Evolutionary conservation across 1,140 invertebrate species (phyloP).

Genomic region (Trissolcus basalis): DNA sequence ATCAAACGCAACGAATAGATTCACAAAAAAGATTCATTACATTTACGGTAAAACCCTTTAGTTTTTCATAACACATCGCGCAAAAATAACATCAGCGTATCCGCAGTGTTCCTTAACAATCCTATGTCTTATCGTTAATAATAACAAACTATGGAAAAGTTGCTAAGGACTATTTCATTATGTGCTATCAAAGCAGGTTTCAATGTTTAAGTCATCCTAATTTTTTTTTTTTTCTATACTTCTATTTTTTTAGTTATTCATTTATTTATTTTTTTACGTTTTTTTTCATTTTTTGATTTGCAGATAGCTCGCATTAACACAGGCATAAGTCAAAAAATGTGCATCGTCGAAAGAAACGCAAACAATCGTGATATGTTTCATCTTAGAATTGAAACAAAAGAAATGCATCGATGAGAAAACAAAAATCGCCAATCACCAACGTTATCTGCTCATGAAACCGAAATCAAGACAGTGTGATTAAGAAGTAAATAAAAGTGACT

Average conservation of each 20-base stretch:
- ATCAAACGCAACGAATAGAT: slow-evolving; percentile 59
- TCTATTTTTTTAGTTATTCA: slow-evolving; percentile 6
- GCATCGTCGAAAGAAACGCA: background rate
- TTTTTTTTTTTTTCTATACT: slow-evolving; percentile 7
- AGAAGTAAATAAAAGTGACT: too few species aligned
- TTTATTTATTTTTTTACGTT: slow-evolving; percentile 13
- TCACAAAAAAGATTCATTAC: slow-evolving; percentile 27
- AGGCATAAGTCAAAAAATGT: background rate
- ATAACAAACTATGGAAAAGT: slow-evolving; percentile 50
- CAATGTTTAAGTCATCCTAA: slow-evolving; percentile 44
- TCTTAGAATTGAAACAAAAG: slow-evolving; percentile 18
- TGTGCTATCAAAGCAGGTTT: slow-evolving; percentile 46
- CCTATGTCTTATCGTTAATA: slow-evolving; percentile 35
- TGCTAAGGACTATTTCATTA: slow-evolving; percentile 45
- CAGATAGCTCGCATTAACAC: background rate
- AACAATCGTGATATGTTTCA: slow-evolving; percentile 44
- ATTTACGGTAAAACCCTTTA: slow-evolving; percentile 56
- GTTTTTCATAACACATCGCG: slow-evolving; percentile 47
- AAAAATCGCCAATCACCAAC: too few species aligned
- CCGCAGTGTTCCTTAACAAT: slow-evolving; percentile 42
- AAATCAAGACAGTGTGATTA: too few species aligned
- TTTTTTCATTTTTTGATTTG: background rate
- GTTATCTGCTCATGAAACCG: too few species aligned
- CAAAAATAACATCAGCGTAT: slow-evolving; percentile 45
- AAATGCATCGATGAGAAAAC: background rate